phyloP scores from a whole-genome alignment of 1,140 invertebrate genomes.

The Drosophila funebris region DNA sequence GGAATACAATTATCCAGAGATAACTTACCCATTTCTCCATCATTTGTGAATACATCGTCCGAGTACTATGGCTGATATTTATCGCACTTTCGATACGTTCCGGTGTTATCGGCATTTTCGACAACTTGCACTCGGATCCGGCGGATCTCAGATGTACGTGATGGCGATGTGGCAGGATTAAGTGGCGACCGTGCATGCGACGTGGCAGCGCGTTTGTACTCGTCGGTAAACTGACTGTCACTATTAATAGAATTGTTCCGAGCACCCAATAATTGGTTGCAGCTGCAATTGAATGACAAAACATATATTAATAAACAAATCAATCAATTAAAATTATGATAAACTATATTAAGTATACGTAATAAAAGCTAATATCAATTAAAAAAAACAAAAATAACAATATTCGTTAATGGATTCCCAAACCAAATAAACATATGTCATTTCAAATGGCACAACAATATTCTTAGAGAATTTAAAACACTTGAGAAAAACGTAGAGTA shows the following conservation, averaged over 20 bases:
- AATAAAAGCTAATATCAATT: too few species aligned
- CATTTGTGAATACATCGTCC: neutral
- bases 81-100: neutral
- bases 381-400: too few species aligned
- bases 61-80: neutral
- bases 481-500: too few species aligned
- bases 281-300: slow-evolving; percentile 20
- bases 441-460: too few species aligned
- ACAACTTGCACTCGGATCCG: neutral
- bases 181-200: slow-evolving; percentile 14
- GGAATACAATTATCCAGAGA: too few species aligned
- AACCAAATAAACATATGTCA: too few species aligned
- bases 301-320: neutral
- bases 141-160: slow-evolving; percentile 40
- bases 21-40: neutral
- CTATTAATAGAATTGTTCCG: slow-evolving; percentile 28
- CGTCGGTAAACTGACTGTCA: slow-evolving; percentile 16
- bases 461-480: too few species aligned
- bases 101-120: neutral
- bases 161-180: slow-evolving; percentile 38
- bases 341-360: too few species aligned
- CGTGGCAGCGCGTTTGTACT: slow-evolving; percentile 36
- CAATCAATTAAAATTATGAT: too few species aligned
- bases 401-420: too few species aligned
- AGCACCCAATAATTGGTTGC: slow-evolving; percentile 27